Base-by-base conservation (phyloP, 2,888 invertebrate species). In the Galeopsomyia nigrocyanea region DNA sequence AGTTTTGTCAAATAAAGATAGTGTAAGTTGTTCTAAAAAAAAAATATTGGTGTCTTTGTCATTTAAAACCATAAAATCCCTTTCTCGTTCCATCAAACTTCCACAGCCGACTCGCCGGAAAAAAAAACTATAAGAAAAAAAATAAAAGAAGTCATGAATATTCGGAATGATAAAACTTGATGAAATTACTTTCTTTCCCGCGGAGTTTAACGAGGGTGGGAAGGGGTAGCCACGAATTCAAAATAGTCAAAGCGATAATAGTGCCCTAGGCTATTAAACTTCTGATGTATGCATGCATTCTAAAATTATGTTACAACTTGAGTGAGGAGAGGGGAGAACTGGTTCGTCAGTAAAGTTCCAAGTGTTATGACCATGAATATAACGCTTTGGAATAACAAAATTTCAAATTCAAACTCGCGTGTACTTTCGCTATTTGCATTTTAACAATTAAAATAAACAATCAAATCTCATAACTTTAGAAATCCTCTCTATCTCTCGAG, bases 1-100 rank as follows among this genome's bases (percentile, higher is more conserved):
- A 60, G 21, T 57, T 63, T 55, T 31, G 64, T 71, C 65, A 60
- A 74, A 74, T 74, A 74, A 74, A 74, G 31, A 62, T 53, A 64
- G 13, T 60, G 47, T 74, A 74, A 71, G 67, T 74, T 74, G 64
- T 74, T 71, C 60, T 71, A 71, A 61, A 39, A 46, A 39, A 31
- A 39, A 39, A 1, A 39, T 1, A 39, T 13, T 7, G 2, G 39
- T 39, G 39, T 9, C 39, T 39, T 39, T 39, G 39, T 39, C 7
- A 9, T 26, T 5, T 26, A 26, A 26, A 26, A 26, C 2, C 5
- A 26, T 26, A 26, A 26, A n/a, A n/a, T n/a, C n/a, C 5, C 39
- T 7, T 39, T 39, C 7, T 39, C 19, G n/a, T 53, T 53, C 53
- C 53, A 7, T 17, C 17, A 17, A 7, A 26, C 3, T 19, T 53